Percentiles rank a stretch among this genome's conserved stretches.
These are phyloP conservation scores for Barnardius zonarius DNA, from an alignment of 2,113 vertebrate species.

Conservation along the genomic window DNA sequence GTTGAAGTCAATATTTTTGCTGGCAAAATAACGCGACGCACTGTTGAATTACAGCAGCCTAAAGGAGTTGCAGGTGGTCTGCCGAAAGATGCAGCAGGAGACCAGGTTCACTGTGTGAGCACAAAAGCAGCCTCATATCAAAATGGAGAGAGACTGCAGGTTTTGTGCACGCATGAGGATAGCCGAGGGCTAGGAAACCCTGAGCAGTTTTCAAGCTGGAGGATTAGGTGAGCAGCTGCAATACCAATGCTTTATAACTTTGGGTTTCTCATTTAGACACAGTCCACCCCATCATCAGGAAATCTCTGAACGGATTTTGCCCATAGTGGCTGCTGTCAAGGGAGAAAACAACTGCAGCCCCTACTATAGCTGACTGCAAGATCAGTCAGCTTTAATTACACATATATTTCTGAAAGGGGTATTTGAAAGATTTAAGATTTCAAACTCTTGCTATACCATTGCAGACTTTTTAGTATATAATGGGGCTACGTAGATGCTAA, in stretches of 20 bases:
- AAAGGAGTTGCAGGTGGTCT: conserved; percentile 55
- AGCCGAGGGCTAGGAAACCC: neutral
- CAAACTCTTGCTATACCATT: neutral
- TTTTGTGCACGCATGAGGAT: neutral
- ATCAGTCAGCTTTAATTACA: neutral
- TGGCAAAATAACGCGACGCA: conserved; percentile 24
- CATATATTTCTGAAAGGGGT: neutral
- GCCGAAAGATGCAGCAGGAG: conserved; percentile 34
- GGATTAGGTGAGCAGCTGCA: neutral
- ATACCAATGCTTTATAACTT: neutral
- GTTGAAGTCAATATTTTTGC: conserved; percentile 57
- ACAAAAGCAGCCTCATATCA: neutral
- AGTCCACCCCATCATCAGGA: neutral
- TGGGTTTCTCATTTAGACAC: neutral
- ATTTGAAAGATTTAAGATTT: neutral
- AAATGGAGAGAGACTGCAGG: neutral
- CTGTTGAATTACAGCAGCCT: neutral
- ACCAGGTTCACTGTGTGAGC: neutral
- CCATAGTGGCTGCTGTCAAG: neutral
- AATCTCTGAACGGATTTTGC: neutral
- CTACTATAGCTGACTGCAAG: neutral
- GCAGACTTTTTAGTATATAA: neutral
- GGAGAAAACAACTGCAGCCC: neutral
- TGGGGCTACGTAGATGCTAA: neutral
- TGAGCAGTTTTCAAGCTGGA: neutral